Evolutionary conservation across 1,140 invertebrate species (phyloP).

Genomic region (Meloidogyne hapla): DNA sequence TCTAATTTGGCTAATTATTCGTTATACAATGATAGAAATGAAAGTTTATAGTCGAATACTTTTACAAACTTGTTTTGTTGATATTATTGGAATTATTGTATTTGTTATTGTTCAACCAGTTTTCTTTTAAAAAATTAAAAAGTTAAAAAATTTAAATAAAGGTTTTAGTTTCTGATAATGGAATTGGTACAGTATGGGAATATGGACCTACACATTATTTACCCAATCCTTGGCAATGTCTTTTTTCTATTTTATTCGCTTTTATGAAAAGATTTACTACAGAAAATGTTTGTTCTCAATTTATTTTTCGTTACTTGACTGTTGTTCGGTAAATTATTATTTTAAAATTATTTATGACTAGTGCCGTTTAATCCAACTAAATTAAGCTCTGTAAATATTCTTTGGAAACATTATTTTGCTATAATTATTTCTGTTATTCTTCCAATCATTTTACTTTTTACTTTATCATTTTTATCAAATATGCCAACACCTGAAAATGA

Average conservation of each 20-base stretch:
- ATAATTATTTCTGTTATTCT: neutral
- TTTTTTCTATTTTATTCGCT: neutral
- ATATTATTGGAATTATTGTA: neutral
- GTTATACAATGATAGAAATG: slow-evolving; percentile 8
- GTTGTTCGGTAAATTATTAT: neutral
- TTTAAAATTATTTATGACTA: too few relatives aligned
- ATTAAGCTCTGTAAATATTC: neutral
- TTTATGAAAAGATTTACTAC: neutral
- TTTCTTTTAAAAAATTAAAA: neutral
- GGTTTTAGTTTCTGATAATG: neutral
- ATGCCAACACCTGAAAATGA: neutral
- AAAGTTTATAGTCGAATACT: neutral
- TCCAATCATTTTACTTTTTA: neutral
- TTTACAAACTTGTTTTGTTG: slow-evolving; percentile 8
- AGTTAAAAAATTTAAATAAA: neutral
- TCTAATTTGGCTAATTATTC: slow-evolving; percentile 8
- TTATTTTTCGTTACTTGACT: neutral
- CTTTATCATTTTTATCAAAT: neutral
- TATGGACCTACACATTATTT: slow-evolving; percentile 3
- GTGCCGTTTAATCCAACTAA: too few relatives aligned
- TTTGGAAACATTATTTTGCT: neutral
- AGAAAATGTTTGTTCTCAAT: neutral
- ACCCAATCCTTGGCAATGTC: neutral
- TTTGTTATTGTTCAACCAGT: neutral
- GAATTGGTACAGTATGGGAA: slow-evolving; percentile 4